Percentiles rank a stretch among this genome's conserved stretches.
Evolutionary conservation across 1,140 invertebrate species (phyloP).

Genomic region (Camponotus pennsylvanicus): DNA sequence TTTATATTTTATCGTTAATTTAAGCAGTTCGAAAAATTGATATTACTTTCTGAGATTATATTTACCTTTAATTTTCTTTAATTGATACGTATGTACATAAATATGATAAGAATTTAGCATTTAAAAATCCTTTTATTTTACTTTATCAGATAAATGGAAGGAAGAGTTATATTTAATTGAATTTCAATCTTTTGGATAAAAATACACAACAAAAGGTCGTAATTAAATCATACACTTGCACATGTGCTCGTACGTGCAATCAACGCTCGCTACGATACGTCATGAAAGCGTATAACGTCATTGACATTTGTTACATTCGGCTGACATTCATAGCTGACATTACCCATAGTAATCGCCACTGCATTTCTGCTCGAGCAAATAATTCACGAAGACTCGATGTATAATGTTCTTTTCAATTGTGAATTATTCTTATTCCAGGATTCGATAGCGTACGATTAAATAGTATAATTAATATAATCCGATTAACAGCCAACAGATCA

Average conservation of each 20-base stretch:
- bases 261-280: background rate
- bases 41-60: background rate
- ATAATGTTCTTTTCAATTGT: slow-evolving; percentile 22
- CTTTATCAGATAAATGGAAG: background rate
- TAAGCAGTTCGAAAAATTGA: background rate
- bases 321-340: slow-evolving; percentile 73
- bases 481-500: background rate
- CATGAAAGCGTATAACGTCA: slow-evolving; percentile 50
- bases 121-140: background rate
- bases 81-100: no score
- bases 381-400: slow-evolving; percentile 16
- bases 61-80: background rate
- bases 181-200: background rate
- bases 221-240: slow-evolving; percentile 66
- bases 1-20: background rate
- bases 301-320: slow-evolving; percentile 58
- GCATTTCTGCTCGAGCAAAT: slow-evolving; percentile 30
- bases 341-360: slow-evolving; percentile 57
- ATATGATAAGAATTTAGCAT: no score
- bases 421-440: slow-evolving; percentile 22
- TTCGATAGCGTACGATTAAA: slow-evolving; percentile 17
- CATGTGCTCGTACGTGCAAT: slow-evolving; percentile 49
- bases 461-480: background rate
- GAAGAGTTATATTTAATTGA: slow-evolving; percentile 7
- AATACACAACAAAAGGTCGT: slow-evolving; percentile 7